These are phyloP conservation scores for Palloptera scutellata DNA, from an alignment of 2,888 invertebrate species.

Conservation along the genomic window DNA sequence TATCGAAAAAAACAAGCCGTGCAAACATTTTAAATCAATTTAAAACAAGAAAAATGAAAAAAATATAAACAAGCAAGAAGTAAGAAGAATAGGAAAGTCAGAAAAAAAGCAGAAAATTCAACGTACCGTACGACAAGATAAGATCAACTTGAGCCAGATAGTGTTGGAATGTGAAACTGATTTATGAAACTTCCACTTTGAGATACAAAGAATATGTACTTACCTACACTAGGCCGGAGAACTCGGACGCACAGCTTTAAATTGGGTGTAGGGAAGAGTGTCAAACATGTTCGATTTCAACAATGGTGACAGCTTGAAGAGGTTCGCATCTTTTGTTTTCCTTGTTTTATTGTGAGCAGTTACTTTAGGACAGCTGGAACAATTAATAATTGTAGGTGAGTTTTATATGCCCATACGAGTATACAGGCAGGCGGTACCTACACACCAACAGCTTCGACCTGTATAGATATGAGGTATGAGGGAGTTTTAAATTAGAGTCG, in stretches of 20 bases:
- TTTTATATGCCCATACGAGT: not conserved
- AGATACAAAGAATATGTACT: too few relatives aligned
- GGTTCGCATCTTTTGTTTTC: not conserved
- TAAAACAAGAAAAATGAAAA: not conserved
- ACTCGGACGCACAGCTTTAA: too few relatives aligned
- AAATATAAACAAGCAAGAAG: not conserved
- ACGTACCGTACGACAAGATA: not conserved
- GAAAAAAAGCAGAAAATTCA: not conserved
- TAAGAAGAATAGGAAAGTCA: not conserved
- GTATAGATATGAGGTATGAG: too few relatives aligned
- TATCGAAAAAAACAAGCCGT: slow-evolving; percentile 15
- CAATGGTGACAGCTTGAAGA: not conserved
- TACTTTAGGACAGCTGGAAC: not conserved
- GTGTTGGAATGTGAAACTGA: not conserved
- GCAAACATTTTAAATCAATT: not conserved
- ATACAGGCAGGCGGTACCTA: not conserved
- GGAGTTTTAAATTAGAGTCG: too few relatives aligned
- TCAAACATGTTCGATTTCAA: too few relatives aligned
- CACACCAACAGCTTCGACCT: too few relatives aligned
- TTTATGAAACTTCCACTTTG: too few relatives aligned
- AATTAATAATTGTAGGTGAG: not conserved
- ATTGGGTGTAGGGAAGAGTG: too few relatives aligned
- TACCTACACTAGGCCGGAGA: too few relatives aligned
- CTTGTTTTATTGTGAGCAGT: not conserved
- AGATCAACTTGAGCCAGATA: not conserved